Percentiles rank a stretch among this genome's conserved stretches.
Evolutionary conservation across 2,797 vertebrate species (phyloP).

Genomic region (Tamandua tetradactyla): DNA sequence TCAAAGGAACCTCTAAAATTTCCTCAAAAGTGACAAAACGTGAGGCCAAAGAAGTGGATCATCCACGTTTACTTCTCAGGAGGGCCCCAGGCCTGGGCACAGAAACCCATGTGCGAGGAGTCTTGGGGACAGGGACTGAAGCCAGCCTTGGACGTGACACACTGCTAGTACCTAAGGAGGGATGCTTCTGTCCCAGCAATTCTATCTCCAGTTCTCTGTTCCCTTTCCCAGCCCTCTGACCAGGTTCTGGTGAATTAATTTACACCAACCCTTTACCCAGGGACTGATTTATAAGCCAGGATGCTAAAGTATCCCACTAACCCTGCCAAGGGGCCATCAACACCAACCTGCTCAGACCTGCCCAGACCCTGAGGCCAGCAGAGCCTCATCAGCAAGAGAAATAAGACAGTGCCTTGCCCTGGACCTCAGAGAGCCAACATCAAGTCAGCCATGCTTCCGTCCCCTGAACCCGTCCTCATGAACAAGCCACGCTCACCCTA

Average conservation of each 20-base stretch:
- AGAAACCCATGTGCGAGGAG: too few species aligned
- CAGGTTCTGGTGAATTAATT: not conserved
- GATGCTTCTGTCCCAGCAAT: too few species aligned
- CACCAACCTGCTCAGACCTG: not conserved
- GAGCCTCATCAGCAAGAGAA: not conserved
- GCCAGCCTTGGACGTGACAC: not conserved
- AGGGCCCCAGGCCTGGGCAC: not conserved
- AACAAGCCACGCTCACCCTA: fast-evolving
- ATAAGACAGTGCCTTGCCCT: too few species aligned
- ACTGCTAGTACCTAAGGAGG: not conserved
- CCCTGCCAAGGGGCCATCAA: too few species aligned
- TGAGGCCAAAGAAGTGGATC: not conserved
- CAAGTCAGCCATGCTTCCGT: too few species aligned
- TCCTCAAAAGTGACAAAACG: not conserved
- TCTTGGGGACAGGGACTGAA: too few species aligned
- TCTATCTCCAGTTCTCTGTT: fast-evolving
- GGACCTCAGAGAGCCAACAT: not conserved
- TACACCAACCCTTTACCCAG: too few species aligned
- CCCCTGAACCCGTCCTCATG: not conserved
- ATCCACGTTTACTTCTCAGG: not conserved
- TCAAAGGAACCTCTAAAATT: not conserved
- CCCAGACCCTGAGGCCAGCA: not conserved
- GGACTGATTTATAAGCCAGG: not conserved
- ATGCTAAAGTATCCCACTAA: too few species aligned
- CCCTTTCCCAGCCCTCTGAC: not conserved